These are phyloP conservation scores for Synergus japonicus DNA, from an alignment of 2,888 invertebrate species.

Conservation along the genomic window DNA sequence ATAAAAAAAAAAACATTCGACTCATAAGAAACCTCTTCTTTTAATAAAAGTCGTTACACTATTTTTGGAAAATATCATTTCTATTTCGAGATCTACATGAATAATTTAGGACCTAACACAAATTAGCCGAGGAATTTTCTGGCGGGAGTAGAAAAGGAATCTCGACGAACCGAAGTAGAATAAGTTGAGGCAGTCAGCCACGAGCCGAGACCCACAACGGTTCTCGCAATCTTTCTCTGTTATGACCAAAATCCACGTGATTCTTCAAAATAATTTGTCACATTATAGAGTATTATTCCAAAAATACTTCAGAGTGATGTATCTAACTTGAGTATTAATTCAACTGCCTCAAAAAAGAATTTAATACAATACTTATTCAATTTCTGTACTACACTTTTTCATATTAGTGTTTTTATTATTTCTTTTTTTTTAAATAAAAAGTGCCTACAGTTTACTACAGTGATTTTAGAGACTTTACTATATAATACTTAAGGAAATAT, in stretches of 20 bases:
- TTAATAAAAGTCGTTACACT: too few relatives aligned
- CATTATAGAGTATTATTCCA: neutral
- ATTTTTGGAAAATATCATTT: neutral
- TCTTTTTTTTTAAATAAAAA: neutral
- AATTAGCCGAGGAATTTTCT: neutral
- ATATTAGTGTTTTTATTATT: neutral
- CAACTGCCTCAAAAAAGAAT: too few relatives aligned
- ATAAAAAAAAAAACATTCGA: too few relatives aligned
- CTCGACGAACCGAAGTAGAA: slow-evolving; percentile 66
- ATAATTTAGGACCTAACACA: neutral
- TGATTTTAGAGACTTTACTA: neutral
- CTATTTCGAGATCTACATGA: neutral
- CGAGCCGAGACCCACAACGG: slow-evolving; percentile 69
- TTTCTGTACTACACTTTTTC: neutral
- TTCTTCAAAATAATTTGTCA: neutral
- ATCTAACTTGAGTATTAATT: neutral
- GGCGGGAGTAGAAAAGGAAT: slow-evolving; percentile 58
- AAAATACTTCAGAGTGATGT: neutral
- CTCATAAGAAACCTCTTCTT: too few relatives aligned
- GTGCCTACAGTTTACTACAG: neutral
- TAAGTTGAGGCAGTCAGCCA: slow-evolving; percentile 69
- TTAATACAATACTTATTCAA: neutral
- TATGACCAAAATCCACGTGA: slow-evolving; percentile 31
- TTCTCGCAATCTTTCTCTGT: slow-evolving; percentile 53
- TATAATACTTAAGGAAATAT: neutral